These are phyloP conservation scores for Oreochromis grahami DNA, from an alignment of 2,797 vertebrate genomes.

Conservation along the genomic window DNA sequence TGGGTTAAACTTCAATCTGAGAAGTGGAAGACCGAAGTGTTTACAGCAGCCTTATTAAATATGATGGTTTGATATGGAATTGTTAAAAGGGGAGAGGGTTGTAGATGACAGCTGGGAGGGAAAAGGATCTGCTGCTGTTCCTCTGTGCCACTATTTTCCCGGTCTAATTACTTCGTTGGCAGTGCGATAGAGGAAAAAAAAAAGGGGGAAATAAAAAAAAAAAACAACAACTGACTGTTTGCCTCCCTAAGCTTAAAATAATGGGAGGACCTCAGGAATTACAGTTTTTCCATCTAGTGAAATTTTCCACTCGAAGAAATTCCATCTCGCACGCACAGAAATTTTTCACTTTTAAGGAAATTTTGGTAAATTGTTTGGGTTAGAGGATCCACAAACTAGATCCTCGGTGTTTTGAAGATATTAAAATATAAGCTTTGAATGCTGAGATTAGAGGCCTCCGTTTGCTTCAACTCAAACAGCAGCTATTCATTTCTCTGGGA, in stretches of 20 bases:
- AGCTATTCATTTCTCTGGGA: constrained; percentile 21
- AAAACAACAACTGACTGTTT: constrained; percentile 3
- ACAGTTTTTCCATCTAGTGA: not conserved
- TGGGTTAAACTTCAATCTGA: constrained; percentile 62
- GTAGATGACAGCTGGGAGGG: constrained; percentile 50
- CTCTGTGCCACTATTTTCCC: constrained; percentile 38
- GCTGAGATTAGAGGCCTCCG: not conserved
- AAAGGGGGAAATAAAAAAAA: not conserved
- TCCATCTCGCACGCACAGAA: not conserved
- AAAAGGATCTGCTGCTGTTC: constrained; percentile 42
- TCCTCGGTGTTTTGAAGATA: not conserved
- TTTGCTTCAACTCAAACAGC: not conserved
- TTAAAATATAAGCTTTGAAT: not conserved
- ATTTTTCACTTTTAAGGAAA: not conserved
- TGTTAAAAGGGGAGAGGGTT: constrained; percentile 21
- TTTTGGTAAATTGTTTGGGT: not conserved
- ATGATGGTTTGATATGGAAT: constrained; percentile 57
- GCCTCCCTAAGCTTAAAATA: constrained; percentile 5
- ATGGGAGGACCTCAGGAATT: not conserved
- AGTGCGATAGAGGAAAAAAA: not conserved
- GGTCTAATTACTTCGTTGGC: constrained; percentile 56
- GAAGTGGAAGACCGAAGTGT: constrained; percentile 27
- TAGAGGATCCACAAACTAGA: not conserved
- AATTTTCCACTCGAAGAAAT: not conserved
- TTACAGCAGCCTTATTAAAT: constrained; percentile 60